Conservation (phyloP, 92 coral and sea anemone genomes). For the Palythoa heliodiscus region DNA sequence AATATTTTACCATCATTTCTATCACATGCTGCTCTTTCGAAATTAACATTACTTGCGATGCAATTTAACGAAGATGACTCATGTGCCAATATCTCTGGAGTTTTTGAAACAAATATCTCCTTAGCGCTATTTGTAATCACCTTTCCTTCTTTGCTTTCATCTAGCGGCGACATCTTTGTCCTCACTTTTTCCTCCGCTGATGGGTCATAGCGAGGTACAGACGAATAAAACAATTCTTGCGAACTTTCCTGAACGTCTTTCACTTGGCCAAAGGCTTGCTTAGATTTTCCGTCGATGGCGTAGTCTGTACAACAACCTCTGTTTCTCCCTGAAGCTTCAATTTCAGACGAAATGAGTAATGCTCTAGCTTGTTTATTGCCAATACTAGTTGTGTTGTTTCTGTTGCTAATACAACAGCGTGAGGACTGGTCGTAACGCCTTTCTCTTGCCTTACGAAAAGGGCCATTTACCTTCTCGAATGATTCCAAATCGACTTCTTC, state of each 20-base stretch:
- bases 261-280: background rate
- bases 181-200: background rate
- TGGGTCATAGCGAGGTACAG: background rate
- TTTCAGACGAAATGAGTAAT: background rate
- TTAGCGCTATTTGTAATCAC: background rate
- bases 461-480: background rate
- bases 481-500: background rate
- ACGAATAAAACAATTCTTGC: background rate
- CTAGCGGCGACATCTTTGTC: background rate
- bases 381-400: background rate
- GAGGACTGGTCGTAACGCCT: background rate
- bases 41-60: background rate
- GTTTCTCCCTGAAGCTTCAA: background rate
- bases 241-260: background rate
- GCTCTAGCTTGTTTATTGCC: background rate
- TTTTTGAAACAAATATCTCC: background rate
- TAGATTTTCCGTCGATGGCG: background rate
- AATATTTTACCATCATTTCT: background rate
- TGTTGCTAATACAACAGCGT: background rate
- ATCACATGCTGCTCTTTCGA: background rate
- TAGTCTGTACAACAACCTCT: background rate
- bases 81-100: background rate
- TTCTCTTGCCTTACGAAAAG: background rate
- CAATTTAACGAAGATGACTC: background rate
- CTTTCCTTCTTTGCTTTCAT: background rate